Evolutionary conservation across 2,797 vertebrate genomes (phyloP).

Genomic region (Myiothlypis coronata): DNA sequence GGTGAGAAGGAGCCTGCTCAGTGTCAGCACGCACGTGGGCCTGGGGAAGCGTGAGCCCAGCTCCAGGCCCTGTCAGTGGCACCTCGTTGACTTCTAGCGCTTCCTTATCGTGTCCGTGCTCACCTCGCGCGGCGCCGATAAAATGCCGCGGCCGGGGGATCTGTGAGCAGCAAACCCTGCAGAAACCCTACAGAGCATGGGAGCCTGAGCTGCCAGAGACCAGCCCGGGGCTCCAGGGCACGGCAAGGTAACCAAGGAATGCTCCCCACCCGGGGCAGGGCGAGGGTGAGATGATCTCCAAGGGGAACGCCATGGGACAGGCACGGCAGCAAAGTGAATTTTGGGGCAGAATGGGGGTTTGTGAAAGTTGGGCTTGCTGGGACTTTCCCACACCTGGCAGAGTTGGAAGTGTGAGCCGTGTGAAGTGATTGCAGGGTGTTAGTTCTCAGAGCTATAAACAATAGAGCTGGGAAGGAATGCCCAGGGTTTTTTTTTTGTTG

Average conservation of each 20-base stretch:
- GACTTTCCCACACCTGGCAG: not conserved
- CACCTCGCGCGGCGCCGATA: conserved; percentile 52
- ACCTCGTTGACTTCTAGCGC: conserved; percentile 75
- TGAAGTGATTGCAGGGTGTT: not conserved
- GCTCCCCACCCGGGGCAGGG: not conserved
- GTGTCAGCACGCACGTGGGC: not conserved
- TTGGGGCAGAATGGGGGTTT: not conserved
- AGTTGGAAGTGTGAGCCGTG: not conserved
- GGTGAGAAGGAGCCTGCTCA: not conserved
- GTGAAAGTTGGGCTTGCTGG: not conserved
- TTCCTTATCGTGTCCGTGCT: conserved; percentile 58
- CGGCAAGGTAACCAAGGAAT: not conserved
- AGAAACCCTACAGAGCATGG: not conserved
- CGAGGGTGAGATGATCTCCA: rapidly evolving
- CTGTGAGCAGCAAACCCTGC: not conserved
- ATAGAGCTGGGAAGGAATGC: not conserved
- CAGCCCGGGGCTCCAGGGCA: not conserved
- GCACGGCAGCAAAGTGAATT: rapidly evolving
- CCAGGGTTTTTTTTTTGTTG: no score
- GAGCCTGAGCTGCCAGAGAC: not conserved
- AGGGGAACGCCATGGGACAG: rapidly evolving
- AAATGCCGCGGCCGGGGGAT: conserved; percentile 54
- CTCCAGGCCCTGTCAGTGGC: conserved; percentile 53
- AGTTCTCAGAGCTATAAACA: not conserved
- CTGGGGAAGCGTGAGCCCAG: conserved; percentile 8